phyloP scores from a whole-genome alignment of 2,888 invertebrate species.

The Pycnomerus fuliginosus region DNA sequence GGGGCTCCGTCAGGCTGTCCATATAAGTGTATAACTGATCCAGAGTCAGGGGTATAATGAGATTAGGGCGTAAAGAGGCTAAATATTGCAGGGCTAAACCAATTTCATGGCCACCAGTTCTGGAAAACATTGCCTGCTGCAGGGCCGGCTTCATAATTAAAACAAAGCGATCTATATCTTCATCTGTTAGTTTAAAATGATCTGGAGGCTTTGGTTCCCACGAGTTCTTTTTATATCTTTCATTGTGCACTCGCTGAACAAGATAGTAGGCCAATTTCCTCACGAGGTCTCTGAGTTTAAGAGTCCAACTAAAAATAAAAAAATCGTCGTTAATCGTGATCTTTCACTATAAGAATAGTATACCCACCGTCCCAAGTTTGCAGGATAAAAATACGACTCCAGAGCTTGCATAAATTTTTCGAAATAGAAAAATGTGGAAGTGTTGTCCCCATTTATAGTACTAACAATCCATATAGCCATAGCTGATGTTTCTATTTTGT shows the following conservation, averaged over 20 bases:
- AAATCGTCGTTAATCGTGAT: not conserved
- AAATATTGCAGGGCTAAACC: constrained; percentile 71
- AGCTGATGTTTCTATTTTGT: constrained; percentile 53
- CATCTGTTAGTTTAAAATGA: constrained; percentile 70
- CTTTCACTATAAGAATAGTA: too few species aligned
- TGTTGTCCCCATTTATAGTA: constrained; percentile 66
- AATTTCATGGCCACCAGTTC: constrained; percentile 63
- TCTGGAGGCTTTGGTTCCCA: constrained; percentile 74
- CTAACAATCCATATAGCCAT: constrained; percentile 63
- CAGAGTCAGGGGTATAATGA: constrained; percentile 79
- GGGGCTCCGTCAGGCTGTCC: constrained; percentile 86
- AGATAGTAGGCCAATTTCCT: constrained; percentile 69
- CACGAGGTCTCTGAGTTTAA: constrained; percentile 66
- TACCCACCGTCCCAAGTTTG: constrained; percentile 68
- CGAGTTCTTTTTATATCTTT: constrained; percentile 61
- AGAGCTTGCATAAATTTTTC: constrained; percentile 78
- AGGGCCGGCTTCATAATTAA: constrained; percentile 71
- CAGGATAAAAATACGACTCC: constrained; percentile 87
- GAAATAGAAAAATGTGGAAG: constrained; percentile 67
- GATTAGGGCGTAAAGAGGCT: constrained; percentile 75
- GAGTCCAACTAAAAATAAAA: constrained; percentile 63
- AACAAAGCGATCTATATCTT: constrained; percentile 80
- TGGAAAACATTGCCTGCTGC: constrained; percentile 77
- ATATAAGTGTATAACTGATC: constrained; percentile 78
- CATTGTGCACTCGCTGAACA: constrained; percentile 60